Evolutionary conservation across 2,888 invertebrate genomes (phyloP).

Genomic region (Meganola albula): DNA sequence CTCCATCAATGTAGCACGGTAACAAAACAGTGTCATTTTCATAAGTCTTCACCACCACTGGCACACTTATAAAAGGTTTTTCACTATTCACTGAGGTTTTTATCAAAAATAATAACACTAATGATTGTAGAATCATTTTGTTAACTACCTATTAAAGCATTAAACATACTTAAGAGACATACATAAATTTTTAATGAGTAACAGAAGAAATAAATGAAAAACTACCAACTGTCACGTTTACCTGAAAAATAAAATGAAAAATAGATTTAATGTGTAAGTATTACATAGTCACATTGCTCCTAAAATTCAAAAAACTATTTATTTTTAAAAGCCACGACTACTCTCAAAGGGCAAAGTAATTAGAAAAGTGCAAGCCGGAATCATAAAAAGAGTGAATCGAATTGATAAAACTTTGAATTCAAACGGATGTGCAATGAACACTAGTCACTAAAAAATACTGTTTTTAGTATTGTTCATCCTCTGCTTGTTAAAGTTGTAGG

Average conservation of each 20-base stretch:
- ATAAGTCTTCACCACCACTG: conserved; percentile 85
- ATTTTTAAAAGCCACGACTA: too few species aligned
- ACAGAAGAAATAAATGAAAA: too few species aligned
- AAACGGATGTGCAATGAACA: conserved; percentile 26
- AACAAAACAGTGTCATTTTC: conserved; percentile 87
- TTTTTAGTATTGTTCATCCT: conserved; percentile 25
- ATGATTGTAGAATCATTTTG: conserved; percentile 27
- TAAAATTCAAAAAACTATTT: too few species aligned
- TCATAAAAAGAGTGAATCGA: conserved; percentile 11
- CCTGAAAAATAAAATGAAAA: conserved; percentile 1
- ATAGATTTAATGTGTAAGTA: too few species aligned
- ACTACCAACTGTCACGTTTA: too few species aligned
- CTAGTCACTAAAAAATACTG: neutral
- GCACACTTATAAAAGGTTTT: conserved; percentile 81
- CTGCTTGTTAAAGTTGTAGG: conserved; percentile 30
- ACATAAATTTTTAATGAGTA: too few species aligned
- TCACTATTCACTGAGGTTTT: conserved; percentile 41
- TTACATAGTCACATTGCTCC: too few species aligned
- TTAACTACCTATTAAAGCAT: neutral
- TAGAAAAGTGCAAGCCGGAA: conserved; percentile 3
- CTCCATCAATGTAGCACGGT: conserved; percentile 87
- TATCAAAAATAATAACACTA: conserved; percentile 24
- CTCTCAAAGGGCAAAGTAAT: too few species aligned
- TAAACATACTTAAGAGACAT: neutral
- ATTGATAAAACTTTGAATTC: conserved; percentile 13